phyloP scores from a whole-genome alignment of 2,113 vertebrate species.

The Daphoenositta chrysoptera region DNA sequence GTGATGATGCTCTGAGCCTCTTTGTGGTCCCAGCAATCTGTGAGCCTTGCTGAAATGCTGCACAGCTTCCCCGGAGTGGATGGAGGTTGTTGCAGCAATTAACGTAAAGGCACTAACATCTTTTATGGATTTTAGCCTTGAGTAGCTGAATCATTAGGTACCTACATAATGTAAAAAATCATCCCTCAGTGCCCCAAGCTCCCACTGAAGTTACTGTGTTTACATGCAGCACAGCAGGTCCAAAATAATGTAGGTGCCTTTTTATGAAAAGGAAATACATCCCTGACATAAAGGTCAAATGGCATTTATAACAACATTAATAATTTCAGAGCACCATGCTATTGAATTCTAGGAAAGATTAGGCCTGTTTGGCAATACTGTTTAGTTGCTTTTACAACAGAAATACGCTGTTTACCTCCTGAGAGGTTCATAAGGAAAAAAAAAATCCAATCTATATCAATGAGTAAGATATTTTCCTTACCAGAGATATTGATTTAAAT shows the following conservation, averaged over 20 bases:
- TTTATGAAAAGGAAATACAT: neutral
- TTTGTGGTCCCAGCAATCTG: neutral
- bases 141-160: neutral
- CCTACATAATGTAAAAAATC: neutral
- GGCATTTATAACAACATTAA: slow-evolving; percentile 33
- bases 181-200: neutral
- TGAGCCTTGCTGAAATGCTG: neutral
- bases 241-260: neutral
- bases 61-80: neutral
- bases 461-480: slow-evolving; percentile 69
- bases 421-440: slow-evolving; percentile 67
- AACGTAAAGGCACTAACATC: neutral
- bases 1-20: neutral
- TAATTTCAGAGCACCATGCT: slow-evolving; percentile 29
- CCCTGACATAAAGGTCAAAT: slow-evolving; percentile 17
- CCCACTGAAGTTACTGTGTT: neutral
- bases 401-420: slow-evolving; percentile 46
- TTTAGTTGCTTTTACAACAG: slow-evolving; percentile 29
- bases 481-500: slow-evolving; percentile 68
- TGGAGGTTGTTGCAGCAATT: neutral
- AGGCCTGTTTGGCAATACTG: slow-evolving; percentile 17
- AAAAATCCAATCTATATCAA: slow-evolving; percentile 56
- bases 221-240: neutral
- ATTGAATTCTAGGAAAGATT: slow-evolving; percentile 37
- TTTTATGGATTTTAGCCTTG: neutral